Percentiles rank a stretch among this genome's conserved stretches.
Conservation (phyloP, 2,888 invertebrate genomes). For the Resseliella maxima region DNA sequence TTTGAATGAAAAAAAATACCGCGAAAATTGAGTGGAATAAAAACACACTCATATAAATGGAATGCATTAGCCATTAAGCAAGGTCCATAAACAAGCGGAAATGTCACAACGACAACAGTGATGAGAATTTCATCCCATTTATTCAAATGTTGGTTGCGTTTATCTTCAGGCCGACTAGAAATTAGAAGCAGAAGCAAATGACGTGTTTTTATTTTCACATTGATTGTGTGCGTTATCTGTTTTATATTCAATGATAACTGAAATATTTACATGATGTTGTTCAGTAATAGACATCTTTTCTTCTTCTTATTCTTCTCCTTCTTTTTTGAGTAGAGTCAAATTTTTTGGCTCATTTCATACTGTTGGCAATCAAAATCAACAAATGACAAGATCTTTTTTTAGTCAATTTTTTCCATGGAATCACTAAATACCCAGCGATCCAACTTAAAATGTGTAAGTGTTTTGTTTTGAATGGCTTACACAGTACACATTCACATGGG, state of each 20-base stretch:
- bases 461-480: neutral
- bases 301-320: no score
- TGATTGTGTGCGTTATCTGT: constrained; percentile 6
- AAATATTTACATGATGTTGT: neutral
- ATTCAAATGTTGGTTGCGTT: neutral
- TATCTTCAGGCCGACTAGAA: neutral
- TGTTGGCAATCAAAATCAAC: constrained; percentile 7
- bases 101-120: neutral
- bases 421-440: neutral
- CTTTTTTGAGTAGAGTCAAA: neutral
- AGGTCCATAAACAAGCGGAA: constrained; percentile 24
- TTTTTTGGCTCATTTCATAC: neutral
- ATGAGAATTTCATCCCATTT: neutral
- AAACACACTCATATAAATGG: no score
- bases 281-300: neutral
- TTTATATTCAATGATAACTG: neutral
- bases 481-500: neutral
- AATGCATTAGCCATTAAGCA: neutral
- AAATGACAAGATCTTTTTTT: neutral
- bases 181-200: neutral
- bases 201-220: constrained; percentile 15
- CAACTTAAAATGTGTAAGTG: neutral
- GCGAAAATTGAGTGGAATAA: no score
- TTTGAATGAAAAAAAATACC: no score
- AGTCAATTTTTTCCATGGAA: neutral